Base-by-base conservation (phyloP, 2,113 vertebrate genomes). In the Solea senegalensis region DNA sequence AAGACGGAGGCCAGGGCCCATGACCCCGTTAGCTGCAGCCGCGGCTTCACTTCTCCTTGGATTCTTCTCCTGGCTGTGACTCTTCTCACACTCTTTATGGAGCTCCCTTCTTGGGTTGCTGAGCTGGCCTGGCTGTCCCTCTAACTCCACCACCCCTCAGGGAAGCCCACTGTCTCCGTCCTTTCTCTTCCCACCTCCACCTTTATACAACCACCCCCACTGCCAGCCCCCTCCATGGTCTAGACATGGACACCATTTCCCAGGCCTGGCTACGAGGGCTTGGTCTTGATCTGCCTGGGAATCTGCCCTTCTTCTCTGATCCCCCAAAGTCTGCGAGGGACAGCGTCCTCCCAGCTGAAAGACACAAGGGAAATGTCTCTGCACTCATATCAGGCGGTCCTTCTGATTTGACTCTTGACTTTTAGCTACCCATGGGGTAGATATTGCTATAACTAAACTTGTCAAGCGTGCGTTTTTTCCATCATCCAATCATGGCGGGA, bases 91-190 rank as follows among this genome's bases (percentile, higher is more conserved):
- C 13, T 71, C 66, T 48, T 77, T 80, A 61, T 86, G 87, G 82
- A 88, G 78, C 72, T 85, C 83, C 82, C 58, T 67, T 72, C 83
- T 79, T 50, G 55, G 82, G 78, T 75, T 72, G 54, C 85, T 65
- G 74, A 88, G 84, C 86, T 82, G 85, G 89, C 87, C 88, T 84
- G 88, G 83, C 89, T 88, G 81, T 91, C 87, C 87, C 86, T 86
- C 83, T 74, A 74, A 86, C 73, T 81, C 84, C 85, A 90, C 81
- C 90, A 88, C 88, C 90, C 91, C 92, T 93, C 91, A 92, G 91
- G 92, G 92, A 93, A 92, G 88, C 87, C 85, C 84, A 90, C 87
- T 87, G 74, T 81, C 77, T 81, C 78, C 51, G 45, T 14, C 78
- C 54, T 46, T 12, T 13, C 56, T 28, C 39, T 45, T 64, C 80